Conservation (phyloP, 2,797 vertebrate species). For the Trematomus bernacchii region DNA sequence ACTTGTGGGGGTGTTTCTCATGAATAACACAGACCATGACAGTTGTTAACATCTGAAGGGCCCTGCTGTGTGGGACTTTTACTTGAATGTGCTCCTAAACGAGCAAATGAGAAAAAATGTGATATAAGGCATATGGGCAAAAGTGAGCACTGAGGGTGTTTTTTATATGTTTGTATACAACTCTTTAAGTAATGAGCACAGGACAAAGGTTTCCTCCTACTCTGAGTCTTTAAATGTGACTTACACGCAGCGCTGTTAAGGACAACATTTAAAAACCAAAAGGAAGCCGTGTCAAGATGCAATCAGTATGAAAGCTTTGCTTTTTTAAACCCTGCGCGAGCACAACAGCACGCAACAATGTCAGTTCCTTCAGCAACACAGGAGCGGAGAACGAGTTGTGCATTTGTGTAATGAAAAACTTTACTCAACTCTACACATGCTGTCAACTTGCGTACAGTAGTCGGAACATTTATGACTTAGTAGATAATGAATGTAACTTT, state of each 20-base stretch:
- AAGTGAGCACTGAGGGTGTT: not conserved
- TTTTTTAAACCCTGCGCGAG: conserved; percentile 17
- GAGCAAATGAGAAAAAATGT: conserved; percentile 3
- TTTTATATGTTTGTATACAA: not conserved
- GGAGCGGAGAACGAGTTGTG: conserved; percentile 9
- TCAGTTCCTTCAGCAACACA: conserved; percentile 14
- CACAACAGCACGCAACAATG: conserved; percentile 8
- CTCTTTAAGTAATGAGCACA: not conserved
- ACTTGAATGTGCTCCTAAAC: conserved; percentile 16
- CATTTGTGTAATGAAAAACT: conserved; percentile 36
- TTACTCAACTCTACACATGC: not conserved
- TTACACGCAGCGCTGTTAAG: not conserved
- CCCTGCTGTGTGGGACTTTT: conserved; percentile 9
- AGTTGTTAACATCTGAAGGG: conserved; percentile 24
- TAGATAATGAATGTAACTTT: not conserved
- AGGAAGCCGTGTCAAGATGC: conserved; percentile 14
- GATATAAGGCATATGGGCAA: not conserved
- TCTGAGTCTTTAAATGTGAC: not conserved
- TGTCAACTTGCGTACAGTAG: not conserved
- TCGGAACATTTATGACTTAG: conserved; percentile 4
- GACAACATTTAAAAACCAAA: conserved; percentile 29
- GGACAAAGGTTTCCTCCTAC: not conserved
- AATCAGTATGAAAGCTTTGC: conserved; percentile 29
- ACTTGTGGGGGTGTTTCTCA: conserved; percentile 30
- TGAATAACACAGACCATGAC: conserved; percentile 55